A percentile compares a stretch with the other conserved stretches of the same genome.
phyloP scores from a whole-genome alignment of 2,888 invertebrate genomes.

The Megaustenia siamemsis region DNA sequence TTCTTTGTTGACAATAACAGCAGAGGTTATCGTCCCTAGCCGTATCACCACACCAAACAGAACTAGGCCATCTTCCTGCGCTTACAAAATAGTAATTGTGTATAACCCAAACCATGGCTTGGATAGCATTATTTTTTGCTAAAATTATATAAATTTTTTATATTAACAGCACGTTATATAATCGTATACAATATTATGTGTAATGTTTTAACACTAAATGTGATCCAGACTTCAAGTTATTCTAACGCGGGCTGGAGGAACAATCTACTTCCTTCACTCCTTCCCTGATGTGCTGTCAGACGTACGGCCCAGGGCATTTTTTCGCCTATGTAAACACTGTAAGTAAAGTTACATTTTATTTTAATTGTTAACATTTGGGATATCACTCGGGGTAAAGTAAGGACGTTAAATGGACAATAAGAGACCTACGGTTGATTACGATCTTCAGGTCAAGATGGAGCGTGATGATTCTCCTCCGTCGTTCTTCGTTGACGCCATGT shows the following conservation, averaged over 20 bases:
- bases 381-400: neutral
- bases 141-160: neutral
- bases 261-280: conserved; percentile 55
- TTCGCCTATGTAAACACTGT: conserved; percentile 28
- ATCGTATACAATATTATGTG: neutral
- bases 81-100: conserved; percentile 10
- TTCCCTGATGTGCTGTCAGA: conserved; percentile 36
- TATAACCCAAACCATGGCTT: neutral
- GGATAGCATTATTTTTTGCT: no score
- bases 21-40: neutral
- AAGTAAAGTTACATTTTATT: neutral
- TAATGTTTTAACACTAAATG: neutral
- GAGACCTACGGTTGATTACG: neutral
- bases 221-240: conserved; percentile 17
- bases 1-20: neutral
- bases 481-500: conserved; percentile 52
- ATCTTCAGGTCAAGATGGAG: neutral
- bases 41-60: conserved; percentile 16
- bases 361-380: neutral
- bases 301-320: conserved; percentile 21
- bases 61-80: conserved; percentile 44
- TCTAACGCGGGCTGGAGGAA: conserved; percentile 42
- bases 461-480: conserved; percentile 20
- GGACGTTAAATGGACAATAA: neutral
- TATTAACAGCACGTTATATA: neutral